Evolutionary conservation across 2,113 vertebrate genomes (phyloP), one percentile per base, ranked within the genome.

Genomic region (Puma concolor): DNA sequence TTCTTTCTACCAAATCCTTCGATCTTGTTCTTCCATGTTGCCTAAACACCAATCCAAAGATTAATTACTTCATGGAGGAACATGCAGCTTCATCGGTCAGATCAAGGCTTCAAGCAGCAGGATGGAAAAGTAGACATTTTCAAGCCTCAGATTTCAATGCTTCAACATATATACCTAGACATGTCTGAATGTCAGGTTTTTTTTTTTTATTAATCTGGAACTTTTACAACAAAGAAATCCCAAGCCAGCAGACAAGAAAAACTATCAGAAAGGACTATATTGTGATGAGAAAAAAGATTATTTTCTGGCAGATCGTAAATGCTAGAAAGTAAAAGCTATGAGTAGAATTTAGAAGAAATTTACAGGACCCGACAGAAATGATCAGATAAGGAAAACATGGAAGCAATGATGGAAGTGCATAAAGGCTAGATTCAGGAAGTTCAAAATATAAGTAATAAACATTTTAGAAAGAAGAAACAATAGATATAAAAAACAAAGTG

Each of bases 381-480:
- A 60, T 60, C 17, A 60, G 29, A 36, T 52, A 63, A 54, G 33
- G 41, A 16, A 60, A 93, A 89, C 31, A 48, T 3, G 25, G n/a
- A 63, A 25, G 0, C 54, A 77, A 87, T 54, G 0, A 0, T 21
- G 9, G 5, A 52, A 44, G 38, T 60, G 6, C 12, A 79, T 54
- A 57, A 76, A 79, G 63, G 1, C 71, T 36, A 71, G 60, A 82
- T n/a, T 89, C 25, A 41, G 13, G 17, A 77, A 57, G 7, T 92
- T 36, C 41, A 52, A 87, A 10, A 44, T 54, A 2, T 33, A 11
- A 66, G 15, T 23, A 60, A 66, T 87, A 83, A 76, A 71, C 19
- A 88, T 27, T 90, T 97, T 79, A 72, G 74, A 54, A 80, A 93
- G 36, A 89, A 96, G 27, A 8, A 67, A 69, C 15, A 90, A 80